phyloP scores from a whole-genome alignment of 1,140 invertebrate species.

The Ridgeia piscesae region DNA sequence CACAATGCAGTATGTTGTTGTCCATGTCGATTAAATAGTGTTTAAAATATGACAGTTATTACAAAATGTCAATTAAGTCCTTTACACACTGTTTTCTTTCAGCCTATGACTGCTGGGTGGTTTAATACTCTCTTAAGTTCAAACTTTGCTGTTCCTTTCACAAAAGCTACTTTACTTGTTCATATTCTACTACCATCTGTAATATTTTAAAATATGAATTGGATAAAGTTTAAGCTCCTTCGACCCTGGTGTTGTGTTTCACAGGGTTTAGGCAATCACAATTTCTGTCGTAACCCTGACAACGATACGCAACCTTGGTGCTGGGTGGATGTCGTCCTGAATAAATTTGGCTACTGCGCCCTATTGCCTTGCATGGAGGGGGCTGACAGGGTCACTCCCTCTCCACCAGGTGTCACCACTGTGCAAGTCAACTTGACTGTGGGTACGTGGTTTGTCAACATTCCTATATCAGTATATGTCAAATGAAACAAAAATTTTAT shows the following conservation, averaged over 20 bases:
- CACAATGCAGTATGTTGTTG: too few species aligned
- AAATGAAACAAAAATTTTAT: too few species aligned
- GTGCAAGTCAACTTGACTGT: neutral
- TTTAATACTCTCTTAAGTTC: too few species aligned
- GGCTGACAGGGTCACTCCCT: neutral
- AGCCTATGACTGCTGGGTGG: too few species aligned
- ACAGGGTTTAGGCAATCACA: slow-evolving; percentile 46
- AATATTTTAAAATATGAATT: neutral
- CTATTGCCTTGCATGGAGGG: slow-evolving; percentile 28
- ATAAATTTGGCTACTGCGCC: slow-evolving; percentile 42
- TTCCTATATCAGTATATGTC: neutral
- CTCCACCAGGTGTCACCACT: neutral
- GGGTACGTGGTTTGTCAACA: neutral
- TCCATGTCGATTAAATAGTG: too few species aligned
- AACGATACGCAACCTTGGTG: slow-evolving; percentile 43
- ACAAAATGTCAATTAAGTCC: too few species aligned
- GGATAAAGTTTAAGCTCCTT: too few species aligned
- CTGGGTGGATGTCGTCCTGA: slow-evolving; percentile 34
- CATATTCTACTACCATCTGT: neutral
- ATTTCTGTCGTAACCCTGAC: slow-evolving; percentile 48
- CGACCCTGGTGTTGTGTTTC: neutral
- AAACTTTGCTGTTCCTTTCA: too few species aligned
- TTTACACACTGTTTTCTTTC: too few species aligned
- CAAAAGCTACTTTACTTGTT: too few species aligned
- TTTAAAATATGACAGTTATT: too few species aligned